phyloP scores from a whole-genome alignment of 2,888 invertebrate species.

The Tetranychus piercei region DNA sequence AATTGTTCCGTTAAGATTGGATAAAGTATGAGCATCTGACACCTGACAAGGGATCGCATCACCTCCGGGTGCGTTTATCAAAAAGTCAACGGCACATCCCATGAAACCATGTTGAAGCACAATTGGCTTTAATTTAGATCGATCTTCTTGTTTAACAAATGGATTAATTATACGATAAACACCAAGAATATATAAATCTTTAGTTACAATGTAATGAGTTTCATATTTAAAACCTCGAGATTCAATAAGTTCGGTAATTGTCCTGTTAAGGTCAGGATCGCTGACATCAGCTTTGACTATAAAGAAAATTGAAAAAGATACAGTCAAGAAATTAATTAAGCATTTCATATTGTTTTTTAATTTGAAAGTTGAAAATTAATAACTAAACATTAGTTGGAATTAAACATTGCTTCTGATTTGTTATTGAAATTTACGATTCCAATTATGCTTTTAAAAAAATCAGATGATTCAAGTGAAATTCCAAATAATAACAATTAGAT shows the following conservation, averaged over 20 bases:
- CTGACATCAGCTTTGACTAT: too few relatives aligned
- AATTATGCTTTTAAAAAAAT: too few relatives aligned
- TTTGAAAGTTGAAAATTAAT: too few relatives aligned
- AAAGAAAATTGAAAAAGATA: too few relatives aligned
- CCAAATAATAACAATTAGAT: too few relatives aligned
- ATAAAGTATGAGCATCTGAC: not conserved
- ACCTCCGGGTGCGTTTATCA: not conserved
- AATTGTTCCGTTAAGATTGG: conserved; percentile 1
- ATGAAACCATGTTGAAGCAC: not conserved
- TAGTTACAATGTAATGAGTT: not conserved
- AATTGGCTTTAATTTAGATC: not conserved
- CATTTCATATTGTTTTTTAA: too few relatives aligned
- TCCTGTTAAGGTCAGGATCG: too few relatives aligned
- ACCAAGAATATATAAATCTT: not conserved
- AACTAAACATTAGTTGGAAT: too few relatives aligned
- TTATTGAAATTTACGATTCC: too few relatives aligned
- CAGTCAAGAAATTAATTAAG: too few relatives aligned
- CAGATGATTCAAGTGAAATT: too few relatives aligned
- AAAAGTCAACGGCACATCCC: not conserved
- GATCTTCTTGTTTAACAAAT: not conserved
- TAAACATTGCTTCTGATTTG: too few relatives aligned
- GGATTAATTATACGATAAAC: not conserved
- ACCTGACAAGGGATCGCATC: not conserved
- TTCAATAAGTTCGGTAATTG: not conserved
- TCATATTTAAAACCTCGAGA: not conserved